Evolutionary conservation across 2,888 invertebrate species (phyloP), one percentile per base, ranked within the genome.

Genomic region (Troides aeacus): DNA sequence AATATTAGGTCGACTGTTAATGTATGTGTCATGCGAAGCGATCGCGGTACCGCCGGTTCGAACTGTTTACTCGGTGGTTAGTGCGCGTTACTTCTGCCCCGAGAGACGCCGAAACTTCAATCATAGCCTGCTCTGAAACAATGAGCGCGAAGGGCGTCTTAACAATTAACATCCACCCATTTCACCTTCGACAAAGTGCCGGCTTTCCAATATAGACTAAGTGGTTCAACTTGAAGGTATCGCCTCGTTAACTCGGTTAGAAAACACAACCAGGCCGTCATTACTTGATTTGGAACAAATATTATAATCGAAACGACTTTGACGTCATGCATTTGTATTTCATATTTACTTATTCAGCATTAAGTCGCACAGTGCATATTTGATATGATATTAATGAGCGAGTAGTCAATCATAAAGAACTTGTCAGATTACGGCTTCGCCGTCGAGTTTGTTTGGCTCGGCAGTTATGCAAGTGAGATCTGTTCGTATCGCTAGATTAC

Each of bases 121-220:
- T 92, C 91, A 92, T 92, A 84, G 89, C 83, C 81, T 90, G 87
- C 91, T 90, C 90, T 91, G 91, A 92, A 92, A 92, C 92, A 90
- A 92, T 92, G 88, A 92, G 89, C 91, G 87, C 86, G 84, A 87
- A 89, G 88, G 89, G 90, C 86, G 89, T 89, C 87, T 90, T 81
- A 78, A 77, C 86, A 92, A 92, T 92, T 92, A 92, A 87, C 90
- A 85, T 85, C 89, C 89, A 87, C 91, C 91, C 86, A 92, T 90
- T 83, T 81, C 79, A 81, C 82, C 84, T 84, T 86, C 81, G 85
- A 86, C 85, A 81, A 86, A 84, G 84, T 84, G 84, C 87, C 90
- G 88, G 82, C 81, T 76, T 76, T 80, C 76, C 79, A 73, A 74
- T 75, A 74, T 78, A 74, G 77, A 79, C 86, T 89, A 90, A 92